Percentiles rank a stretch among this genome's conserved stretches.
Evolutionary conservation across 2,888 invertebrate genomes (phyloP).

Genomic region (Itoplectis maculator): DNA sequence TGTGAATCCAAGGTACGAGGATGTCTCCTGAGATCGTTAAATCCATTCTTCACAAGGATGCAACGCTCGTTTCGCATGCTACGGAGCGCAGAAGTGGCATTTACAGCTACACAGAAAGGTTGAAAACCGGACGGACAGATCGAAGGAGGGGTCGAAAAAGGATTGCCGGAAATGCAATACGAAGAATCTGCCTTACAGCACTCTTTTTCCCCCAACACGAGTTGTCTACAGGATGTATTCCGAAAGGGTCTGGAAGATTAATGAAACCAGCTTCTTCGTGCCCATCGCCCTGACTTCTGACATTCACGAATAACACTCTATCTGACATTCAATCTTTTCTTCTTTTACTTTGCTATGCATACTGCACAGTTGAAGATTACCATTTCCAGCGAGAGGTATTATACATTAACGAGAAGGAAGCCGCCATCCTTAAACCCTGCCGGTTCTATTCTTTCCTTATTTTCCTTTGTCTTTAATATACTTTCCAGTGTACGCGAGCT

Average conservation of each 20-base stretch:
- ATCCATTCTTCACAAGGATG: not conserved
- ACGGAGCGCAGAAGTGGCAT: not conserved
- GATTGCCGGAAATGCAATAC: slow-evolving; percentile 3
- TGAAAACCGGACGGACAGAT: not conserved
- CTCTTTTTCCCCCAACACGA: not conserved
- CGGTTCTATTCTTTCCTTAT: not conserved
- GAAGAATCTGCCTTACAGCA: not conserved
- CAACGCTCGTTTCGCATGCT: not conserved
- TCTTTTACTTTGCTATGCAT: not conserved
- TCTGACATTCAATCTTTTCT: slow-evolving; percentile 8
- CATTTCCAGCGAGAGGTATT: not conserved
- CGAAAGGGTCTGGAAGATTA: slow-evolving; percentile 21
- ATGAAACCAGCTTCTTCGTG: slow-evolving; percentile 24
- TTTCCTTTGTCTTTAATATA: not conserved
- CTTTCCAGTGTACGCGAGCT: not conserved
- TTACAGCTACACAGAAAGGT: slow-evolving; percentile 1
- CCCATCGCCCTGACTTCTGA: slow-evolving; percentile 19
- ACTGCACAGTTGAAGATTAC: not conserved
- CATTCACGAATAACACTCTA: slow-evolving; percentile 12
- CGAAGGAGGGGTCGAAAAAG: slow-evolving; percentile 1
- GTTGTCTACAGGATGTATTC: not conserved
- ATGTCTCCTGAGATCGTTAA: not conserved
- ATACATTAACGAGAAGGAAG: slow-evolving; percentile 16
- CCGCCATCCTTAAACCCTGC: not conserved
- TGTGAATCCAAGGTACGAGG: not conserved